Conservation (phyloP, 2,113 vertebrate species). For the Thymallus thymallus region DNA sequence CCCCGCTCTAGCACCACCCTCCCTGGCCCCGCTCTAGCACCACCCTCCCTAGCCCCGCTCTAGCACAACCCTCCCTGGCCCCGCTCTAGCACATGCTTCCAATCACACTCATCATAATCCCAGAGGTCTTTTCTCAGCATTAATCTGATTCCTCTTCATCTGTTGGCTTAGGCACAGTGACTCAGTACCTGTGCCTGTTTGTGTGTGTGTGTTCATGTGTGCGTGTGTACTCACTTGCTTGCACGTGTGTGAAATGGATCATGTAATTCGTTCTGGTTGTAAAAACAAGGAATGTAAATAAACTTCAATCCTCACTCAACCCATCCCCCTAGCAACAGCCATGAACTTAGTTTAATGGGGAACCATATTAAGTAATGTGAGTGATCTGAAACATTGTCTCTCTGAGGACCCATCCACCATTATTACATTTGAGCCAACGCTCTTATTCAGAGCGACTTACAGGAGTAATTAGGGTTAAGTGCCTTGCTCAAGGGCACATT, state of each 20-base stretch:
- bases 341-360: background rate
- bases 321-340: constrained; percentile 7
- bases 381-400: background rate
- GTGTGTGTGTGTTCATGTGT: background rate
- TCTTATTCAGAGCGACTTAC: too few species aligned
- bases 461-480: too few species aligned
- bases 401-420: background rate
- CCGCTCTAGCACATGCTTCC: constrained; percentile 52
- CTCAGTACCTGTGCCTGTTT: constrained; percentile 3
- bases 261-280: constrained; percentile 22
- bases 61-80: constrained; percentile 42
- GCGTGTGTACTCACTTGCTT: background rate
- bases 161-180: constrained; percentile 42
- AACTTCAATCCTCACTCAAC: constrained; percentile 1
- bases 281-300: constrained; percentile 42
- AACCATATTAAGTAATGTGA: constrained; percentile 16
- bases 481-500: too few species aligned
- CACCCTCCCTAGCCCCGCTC: too few species aligned
- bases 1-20: background rate
- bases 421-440: background rate
- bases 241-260: constrained; percentile 23
- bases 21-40: constrained; percentile 30
- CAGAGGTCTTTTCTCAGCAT: constrained; percentile 54
- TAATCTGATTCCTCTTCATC: constrained; percentile 50
- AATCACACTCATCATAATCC: constrained; percentile 57